A percentile compares a stretch with the other conserved stretches of the same genome.
These are phyloP conservation scores for Scaeva pyrastri DNA, from an alignment of 2,888 invertebrate genomes.

Conservation along the genomic window DNA sequence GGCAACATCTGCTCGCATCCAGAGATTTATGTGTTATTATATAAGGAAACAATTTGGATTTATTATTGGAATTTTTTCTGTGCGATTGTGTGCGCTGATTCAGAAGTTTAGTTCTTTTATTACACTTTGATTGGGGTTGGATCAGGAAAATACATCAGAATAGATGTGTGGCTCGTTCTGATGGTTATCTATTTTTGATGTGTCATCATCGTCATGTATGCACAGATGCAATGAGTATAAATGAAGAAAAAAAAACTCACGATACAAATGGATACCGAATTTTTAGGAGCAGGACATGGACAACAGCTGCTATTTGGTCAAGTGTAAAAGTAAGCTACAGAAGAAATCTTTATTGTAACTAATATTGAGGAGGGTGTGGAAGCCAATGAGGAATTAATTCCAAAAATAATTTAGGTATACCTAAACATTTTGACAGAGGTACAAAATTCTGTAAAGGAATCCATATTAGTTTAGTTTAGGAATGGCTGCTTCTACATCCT, in stretches of 20 bases:
- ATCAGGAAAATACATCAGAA: background rate
- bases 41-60: slow-evolving; percentile 72
- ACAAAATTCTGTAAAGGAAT: no score
- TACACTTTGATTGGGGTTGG: slow-evolving; percentile 34
- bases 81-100: slow-evolving; percentile 53
- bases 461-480: no score
- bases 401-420: no score
- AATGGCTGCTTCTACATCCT: no score
- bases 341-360: no score
- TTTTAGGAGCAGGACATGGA: background rate
- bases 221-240: slow-evolving; percentile 57
- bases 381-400: background rate
- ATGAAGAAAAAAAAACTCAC: background rate
- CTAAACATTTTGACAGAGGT: no score
- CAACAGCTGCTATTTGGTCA: slow-evolving; percentile 9
- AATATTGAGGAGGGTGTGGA: no score
- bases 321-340: slow-evolving; percentile 9
- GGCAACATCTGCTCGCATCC: slow-evolving; percentile 61
- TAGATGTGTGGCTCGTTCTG: slow-evolving; percentile 33
- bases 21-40: slow-evolving; percentile 66
- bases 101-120: slow-evolving; percentile 25
- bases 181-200: slow-evolving; percentile 60
- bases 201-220: slow-evolving; percentile 35
- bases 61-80: slow-evolving; percentile 50
- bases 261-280: no score